Base-by-base conservation (phyloP, 2,113 vertebrate species). In the Charina bottae region DNA sequence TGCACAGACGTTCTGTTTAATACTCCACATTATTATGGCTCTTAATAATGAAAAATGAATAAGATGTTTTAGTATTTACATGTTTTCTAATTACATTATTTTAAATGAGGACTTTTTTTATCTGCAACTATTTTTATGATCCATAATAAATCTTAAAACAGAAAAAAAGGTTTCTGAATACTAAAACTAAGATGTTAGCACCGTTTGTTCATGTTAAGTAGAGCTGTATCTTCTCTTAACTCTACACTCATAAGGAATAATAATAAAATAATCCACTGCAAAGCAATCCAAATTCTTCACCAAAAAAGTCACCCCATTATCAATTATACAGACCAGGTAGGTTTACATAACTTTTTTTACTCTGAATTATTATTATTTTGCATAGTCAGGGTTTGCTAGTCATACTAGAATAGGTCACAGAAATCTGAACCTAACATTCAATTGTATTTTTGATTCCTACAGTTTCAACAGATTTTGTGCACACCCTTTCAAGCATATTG, bases 1-100 rank as follows among this genome's bases (percentile, higher is more conserved):
- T 95, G 94, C 93, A 95, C 92, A 96, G 87, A 0, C 95, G 93
- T 95, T 88, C 90, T 95, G 90, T 92, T 94, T 86, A 94, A 90
- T 95, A 91, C 26, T 93, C 95, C 94, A 93, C 92, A 92, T 89
- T 92, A 94, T 96, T 96, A 64, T 26, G 53, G 46, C 21, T 88
- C 68, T 26, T 53, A 88, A 78, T 92, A 94, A 78, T 78, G 33
- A 42, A 78, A 78, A 78, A 37, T 72, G 13, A 72, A 72, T 37
- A 78, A 78, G 17, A 17, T 78, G 19, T 42, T 78, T 78, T 33
- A 78, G 42, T 53, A n/a, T 5, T 92, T 37, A 78, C 26, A 23
- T 58, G 46, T 23, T 60, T 58, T 91, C 49, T 55, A 55, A 68
- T 4, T 85, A 91, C 37, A 54, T 62, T 86, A 42, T 88, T 60